These are phyloP conservation scores for Agelaius phoeniceus DNA, from an alignment of 2,113 vertebrate genomes.

Conservation along the genomic window DNA sequence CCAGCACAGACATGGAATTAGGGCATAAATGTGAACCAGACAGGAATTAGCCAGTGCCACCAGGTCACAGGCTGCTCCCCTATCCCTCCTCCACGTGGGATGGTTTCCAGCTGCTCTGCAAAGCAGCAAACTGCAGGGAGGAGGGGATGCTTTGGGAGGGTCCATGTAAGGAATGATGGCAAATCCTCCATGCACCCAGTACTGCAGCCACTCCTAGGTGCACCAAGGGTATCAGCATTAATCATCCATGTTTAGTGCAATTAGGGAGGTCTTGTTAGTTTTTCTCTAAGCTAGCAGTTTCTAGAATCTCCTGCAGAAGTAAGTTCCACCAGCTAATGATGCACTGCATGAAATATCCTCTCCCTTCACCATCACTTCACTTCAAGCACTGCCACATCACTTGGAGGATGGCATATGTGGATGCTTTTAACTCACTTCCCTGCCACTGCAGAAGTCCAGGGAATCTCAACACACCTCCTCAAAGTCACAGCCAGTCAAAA, in stretches of 20 bases:
- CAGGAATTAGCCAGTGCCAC: neutral
- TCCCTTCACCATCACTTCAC: neutral
- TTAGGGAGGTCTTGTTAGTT: neutral
- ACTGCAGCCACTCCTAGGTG: neutral
- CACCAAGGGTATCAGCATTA: neutral
- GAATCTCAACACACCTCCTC: constrained; percentile 19
- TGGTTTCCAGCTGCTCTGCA: neutral
- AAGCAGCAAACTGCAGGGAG: neutral
- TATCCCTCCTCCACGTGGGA: neutral
- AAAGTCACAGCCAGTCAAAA: neutral
- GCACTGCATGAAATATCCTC: neutral
- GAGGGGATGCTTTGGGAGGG: neutral
- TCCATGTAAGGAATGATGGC: neutral
- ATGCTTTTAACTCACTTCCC: neutral
- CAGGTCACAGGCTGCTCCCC: neutral
- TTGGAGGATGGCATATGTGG: neutral
- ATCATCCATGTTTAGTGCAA: neutral
- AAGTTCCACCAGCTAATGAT: neutral
- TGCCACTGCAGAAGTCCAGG: neutral
- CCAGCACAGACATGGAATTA: neutral
- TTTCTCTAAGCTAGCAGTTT: constrained; percentile 5
- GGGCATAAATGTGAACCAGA: neutral
- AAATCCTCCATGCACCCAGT: neutral
- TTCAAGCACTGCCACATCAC: neutral
- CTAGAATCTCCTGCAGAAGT: neutral